phyloP scores from a whole-genome alignment of 1,140 invertebrate genomes.

The Drosophila sproati region DNA sequence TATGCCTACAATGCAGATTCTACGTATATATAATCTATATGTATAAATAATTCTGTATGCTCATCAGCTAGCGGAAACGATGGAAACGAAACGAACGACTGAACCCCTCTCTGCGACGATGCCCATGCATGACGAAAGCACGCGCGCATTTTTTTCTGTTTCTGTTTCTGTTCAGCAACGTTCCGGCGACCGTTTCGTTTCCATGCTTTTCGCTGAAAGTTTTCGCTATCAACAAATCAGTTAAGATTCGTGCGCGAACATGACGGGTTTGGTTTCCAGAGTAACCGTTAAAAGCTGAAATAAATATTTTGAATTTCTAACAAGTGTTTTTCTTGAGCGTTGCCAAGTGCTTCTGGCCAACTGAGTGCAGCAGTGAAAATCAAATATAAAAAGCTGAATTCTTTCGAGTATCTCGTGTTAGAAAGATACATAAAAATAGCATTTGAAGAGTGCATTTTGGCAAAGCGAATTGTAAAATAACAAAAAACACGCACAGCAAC shows the following conservation, averaged over 20 bases:
- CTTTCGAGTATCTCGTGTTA: slow-evolving; percentile 1
- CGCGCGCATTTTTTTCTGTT: slow-evolving; percentile 6
- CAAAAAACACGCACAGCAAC: background rate
- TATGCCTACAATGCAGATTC: background rate
- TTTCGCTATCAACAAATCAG: slow-evolving; percentile 63
- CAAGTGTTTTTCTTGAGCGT: slow-evolving; percentile 43
- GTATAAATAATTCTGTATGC: background rate
- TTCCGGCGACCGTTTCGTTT: slow-evolving; percentile 43
- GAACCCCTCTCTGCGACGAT: slow-evolving; percentile 6
- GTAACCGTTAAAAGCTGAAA: slow-evolving; percentile 55
- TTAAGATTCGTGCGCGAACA: slow-evolving; percentile 73
- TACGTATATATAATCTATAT: background rate
- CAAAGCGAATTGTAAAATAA: slow-evolving; percentile 14
- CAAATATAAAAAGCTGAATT: slow-evolving; percentile 13
- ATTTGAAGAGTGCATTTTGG: slow-evolving; percentile 31
- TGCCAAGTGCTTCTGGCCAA: slow-evolving; percentile 34
- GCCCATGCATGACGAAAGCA: slow-evolving; percentile 11
- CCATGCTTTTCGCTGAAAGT: slow-evolving; percentile 43
- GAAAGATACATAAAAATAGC: slow-evolving; percentile 31
- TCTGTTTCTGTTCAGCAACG: slow-evolving; percentile 50
- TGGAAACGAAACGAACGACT: slow-evolving; percentile 1
- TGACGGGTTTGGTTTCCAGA: slow-evolving; percentile 59
- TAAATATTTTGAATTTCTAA: slow-evolving; percentile 66
- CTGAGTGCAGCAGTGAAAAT: slow-evolving; percentile 32
- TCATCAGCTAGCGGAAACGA: slow-evolving; percentile 1